Evolutionary conservation across 92 coral and sea anemone genomes (phyloP).

Genomic region (Actinostola sp.): DNA sequence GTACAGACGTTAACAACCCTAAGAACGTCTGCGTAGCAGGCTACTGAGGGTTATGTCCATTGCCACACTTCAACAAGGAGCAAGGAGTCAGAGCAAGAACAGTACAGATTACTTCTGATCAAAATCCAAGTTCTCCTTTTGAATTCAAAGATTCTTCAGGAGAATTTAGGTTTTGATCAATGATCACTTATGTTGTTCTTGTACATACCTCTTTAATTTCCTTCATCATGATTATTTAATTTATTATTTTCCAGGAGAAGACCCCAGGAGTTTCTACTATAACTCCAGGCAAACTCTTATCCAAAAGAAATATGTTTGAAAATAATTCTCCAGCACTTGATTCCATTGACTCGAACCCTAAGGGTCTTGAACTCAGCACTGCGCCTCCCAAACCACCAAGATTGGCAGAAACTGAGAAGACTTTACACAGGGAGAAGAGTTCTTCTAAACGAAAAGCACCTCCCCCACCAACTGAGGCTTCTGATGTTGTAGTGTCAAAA

Average conservation of each 20-base stretch:
- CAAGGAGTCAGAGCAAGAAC: too few species aligned
- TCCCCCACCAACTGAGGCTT: constrained; percentile 53
- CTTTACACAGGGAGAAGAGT: constrained; percentile 12
- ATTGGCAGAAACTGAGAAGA: constrained; percentile 33
- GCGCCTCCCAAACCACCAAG: constrained; percentile 90
- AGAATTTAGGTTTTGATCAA: too few species aligned
- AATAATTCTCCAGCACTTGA: constrained; percentile 24
- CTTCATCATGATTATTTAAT: background rate
- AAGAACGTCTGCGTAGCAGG: too few species aligned
- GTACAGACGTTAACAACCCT: too few species aligned
- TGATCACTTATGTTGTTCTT: too few species aligned
- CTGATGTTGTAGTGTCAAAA: constrained; percentile 4
- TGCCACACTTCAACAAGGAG: too few species aligned
- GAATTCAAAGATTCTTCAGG: too few species aligned
- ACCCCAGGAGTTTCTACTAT: constrained; percentile 12
- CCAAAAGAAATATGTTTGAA: constrained; percentile 67
- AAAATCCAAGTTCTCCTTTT: too few species aligned
- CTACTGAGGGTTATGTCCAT: too few species aligned
- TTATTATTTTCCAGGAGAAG: constrained; percentile 11
- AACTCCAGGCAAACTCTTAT: constrained; percentile 71
- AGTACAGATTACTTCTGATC: too few species aligned
- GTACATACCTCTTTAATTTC: background rate
- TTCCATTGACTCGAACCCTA: background rate
- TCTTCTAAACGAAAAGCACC: constrained; percentile 77
- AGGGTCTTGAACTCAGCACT: too few species aligned